Evolutionary conservation across 2,888 invertebrate genomes (phyloP), one percentile per base, ranked within the genome.

Genomic region (Lobophora halterata): DNA sequence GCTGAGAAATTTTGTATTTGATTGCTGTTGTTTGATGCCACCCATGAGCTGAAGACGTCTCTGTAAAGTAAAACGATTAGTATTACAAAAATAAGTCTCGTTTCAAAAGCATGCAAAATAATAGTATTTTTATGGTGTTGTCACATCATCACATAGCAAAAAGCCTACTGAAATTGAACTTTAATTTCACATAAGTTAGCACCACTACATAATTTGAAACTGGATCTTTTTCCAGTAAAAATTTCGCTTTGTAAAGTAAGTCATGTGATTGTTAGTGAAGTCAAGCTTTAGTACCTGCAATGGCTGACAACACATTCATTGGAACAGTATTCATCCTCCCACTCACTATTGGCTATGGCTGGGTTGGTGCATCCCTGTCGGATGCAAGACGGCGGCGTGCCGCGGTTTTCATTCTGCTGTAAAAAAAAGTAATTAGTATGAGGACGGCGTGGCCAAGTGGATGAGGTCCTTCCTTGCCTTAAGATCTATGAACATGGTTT

Each of bases 251-350:
- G n/a, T n/a, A n/a, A n/a, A n/a, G n/a, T n/a, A n/a, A n/a, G n/a
- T n/a, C n/a, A n/a, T 11, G 8, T 2, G n/a, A 17, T 18, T 18
- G 3, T 18, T 29, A 29, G 23, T 26, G 21, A 26, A 27, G 32
- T 14, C 5, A 19, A 31, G 40, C 47, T 33, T 40, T 19, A 46
- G 58, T 72, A 88, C 93, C 96, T 94, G 92, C 97, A 97, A 83
- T 98, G 97, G 78, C 93, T 95, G 75, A 97, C 96, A 52, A 97
- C 97, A 87, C 97, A 98, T 81, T 97, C 97, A 83, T 97, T 97
- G 83, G 97, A 96, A 89, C 97, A 98, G 80, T 97, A 98, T 79
- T 97, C 97, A 75, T 96, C 96, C 79, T 97, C 97, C 97, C 97
- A 97, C 82, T 97, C 97, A 51, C 93, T 93, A 88, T 95, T 97